Conservation (phyloP, 2,113 vertebrate genomes). For the Notothenia coriiceps region DNA sequence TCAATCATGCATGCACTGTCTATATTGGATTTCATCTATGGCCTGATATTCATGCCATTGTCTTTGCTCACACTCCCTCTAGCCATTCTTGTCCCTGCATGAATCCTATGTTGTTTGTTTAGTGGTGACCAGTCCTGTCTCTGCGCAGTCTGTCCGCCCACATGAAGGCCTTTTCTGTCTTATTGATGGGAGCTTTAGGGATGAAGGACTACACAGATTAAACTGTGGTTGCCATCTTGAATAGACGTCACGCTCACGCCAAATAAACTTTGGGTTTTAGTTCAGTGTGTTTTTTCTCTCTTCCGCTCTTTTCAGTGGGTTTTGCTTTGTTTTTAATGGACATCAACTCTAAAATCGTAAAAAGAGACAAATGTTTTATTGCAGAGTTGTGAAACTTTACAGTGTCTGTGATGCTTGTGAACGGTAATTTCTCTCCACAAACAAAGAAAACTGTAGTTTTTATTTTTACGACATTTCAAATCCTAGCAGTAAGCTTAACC, state of each 20-base stretch:
- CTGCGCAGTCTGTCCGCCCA: constrained; percentile 62
- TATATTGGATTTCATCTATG: constrained; percentile 41
- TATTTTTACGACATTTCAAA: constrained; percentile 57
- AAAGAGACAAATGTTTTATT: constrained; percentile 75
- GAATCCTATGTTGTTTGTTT: constrained; percentile 68
- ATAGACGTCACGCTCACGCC: constrained; percentile 56
- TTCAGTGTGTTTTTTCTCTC: constrained; percentile 20
- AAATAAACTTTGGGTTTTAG: constrained; percentile 68
- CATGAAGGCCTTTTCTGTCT: constrained; percentile 62
- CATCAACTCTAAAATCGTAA: constrained; percentile 64
- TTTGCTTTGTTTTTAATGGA: constrained; percentile 59
- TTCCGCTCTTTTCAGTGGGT: constrained; percentile 25
- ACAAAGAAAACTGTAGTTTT: constrained; percentile 61
- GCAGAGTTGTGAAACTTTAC: constrained; percentile 74
- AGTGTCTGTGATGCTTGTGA: constrained; percentile 70
- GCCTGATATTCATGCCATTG: constrained; percentile 44
- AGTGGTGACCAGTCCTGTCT: constrained; percentile 68
- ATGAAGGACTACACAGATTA: constrained; percentile 55
- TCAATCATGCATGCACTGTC: constrained; percentile 44
- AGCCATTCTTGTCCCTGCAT: constrained; percentile 56
- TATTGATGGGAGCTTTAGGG: constrained; percentile 61
- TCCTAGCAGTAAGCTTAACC: constrained; percentile 39
- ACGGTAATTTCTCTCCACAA: constrained; percentile 64
- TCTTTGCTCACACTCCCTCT: constrained; percentile 50
- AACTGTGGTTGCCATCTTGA: constrained; percentile 66